Percentiles rank a stretch among this genome's conserved stretches.
phyloP scores from a whole-genome alignment of 2,797 vertebrate genomes.

The Sternarchorhynchus goeldii region DNA sequence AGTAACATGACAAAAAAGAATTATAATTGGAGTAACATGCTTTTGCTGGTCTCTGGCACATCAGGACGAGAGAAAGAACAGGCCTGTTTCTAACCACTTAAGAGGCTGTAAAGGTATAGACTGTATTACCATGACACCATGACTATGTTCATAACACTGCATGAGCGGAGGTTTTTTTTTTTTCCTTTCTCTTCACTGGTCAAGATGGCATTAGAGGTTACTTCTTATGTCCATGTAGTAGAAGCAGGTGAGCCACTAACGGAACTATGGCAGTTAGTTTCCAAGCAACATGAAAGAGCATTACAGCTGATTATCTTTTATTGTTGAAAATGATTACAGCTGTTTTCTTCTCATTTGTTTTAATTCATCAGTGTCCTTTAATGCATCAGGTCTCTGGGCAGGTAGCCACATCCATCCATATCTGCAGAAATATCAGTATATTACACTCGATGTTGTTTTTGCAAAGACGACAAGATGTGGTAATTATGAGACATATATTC shows the following conservation, averaged over 20 bases:
- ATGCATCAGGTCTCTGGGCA: slow-evolving; percentile 36
- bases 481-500: slow-evolving; percentile 39
- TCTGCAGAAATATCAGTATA: slow-evolving; percentile 16
- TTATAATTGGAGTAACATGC: too few species aligned
- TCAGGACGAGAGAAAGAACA: slow-evolving; percentile 15
- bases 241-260: too few species aligned
- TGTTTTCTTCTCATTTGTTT: slow-evolving; percentile 16
- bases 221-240: too few species aligned
- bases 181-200: not conserved
- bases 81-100: slow-evolving; percentile 20
- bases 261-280: too few species aligned
- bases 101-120: not conserved
- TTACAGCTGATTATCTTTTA: not conserved
- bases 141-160: not conserved
- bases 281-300: too few species aligned
- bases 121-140: not conserved
- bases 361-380: slow-evolving; percentile 31
- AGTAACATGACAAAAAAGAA: too few species aligned
- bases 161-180: not conserved
- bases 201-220: too few species aligned
- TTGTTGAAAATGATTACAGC: not conserved
- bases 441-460: slow-evolving; percentile 40
- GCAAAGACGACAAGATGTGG: slow-evolving; percentile 38
- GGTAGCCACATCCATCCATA: slow-evolving; percentile 36
- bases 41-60: too few species aligned